phyloP scores from a whole-genome alignment of 1,140 invertebrate genomes.

The Ostrea edulis region DNA sequence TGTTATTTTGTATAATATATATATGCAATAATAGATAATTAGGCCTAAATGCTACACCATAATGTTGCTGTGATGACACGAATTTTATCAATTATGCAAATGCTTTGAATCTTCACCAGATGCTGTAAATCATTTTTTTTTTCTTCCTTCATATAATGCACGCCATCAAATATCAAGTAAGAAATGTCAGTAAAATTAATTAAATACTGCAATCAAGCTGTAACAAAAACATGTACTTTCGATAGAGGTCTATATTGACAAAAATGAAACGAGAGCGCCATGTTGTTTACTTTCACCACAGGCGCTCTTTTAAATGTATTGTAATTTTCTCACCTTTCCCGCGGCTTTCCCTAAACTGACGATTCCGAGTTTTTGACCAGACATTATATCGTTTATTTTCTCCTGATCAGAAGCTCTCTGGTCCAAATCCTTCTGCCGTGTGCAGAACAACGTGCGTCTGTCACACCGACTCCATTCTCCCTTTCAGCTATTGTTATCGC shows the following conservation, averaged over 20 bases:
- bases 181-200: too few relatives aligned
- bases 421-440: not conserved
- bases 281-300: slow-evolving; percentile 44
- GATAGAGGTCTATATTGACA: not conserved
- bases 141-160: too few relatives aligned
- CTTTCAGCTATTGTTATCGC: slow-evolving; percentile 65
- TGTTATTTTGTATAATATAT: too few relatives aligned
- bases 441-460: slow-evolving; percentile 9
- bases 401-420: not conserved
- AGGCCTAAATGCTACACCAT: not conserved
- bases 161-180: not conserved
- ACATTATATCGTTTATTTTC: slow-evolving; percentile 56
- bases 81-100: slow-evolving; percentile 1
- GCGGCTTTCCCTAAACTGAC: slow-evolving; percentile 79
- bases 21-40: too few relatives aligned
- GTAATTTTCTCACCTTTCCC: slow-evolving; percentile 76
- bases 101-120: not conserved
- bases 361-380: slow-evolving; percentile 77
- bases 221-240: not conserved
- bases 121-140: too few relatives aligned
- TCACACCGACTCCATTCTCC: slow-evolving; percentile 46
- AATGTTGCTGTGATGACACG: not conserved
- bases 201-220: too few relatives aligned
- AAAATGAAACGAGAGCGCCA: slow-evolving; percentile 28
- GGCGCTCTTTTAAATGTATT: not conserved